phyloP scores from a whole-genome alignment of 1,140 invertebrate species.

The Heliconius eleuchia region DNA sequence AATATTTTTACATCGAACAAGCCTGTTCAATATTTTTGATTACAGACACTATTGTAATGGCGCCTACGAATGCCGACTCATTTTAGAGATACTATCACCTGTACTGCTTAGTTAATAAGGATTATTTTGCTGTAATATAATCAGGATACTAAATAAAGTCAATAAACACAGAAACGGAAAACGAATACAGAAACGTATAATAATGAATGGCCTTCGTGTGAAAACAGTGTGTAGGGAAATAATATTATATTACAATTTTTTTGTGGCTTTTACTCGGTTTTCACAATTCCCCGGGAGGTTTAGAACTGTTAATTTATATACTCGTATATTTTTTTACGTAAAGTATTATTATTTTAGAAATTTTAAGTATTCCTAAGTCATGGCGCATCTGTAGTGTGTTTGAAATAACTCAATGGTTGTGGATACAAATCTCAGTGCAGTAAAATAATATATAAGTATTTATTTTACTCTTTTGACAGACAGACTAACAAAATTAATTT shows the following conservation, averaged over 20 bases:
- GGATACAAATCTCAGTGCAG: too few species aligned
- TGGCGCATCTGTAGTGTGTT: too few species aligned
- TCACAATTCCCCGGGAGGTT: neutral
- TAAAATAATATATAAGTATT: too few species aligned
- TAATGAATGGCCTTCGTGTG: neutral
- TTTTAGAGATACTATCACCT: neutral
- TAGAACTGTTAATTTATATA: neutral
- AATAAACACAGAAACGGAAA: slow-evolving; percentile 10
- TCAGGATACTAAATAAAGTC: neutral
- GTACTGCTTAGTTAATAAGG: neutral
- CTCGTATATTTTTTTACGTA: too few species aligned
- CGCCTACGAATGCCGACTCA: slow-evolving; percentile 3
- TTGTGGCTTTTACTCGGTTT: neutral
- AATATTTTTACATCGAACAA: slow-evolving; percentile 7
- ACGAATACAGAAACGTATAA: slow-evolving; percentile 9
- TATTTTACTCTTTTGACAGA: too few species aligned
- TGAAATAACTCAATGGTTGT: too few species aligned
- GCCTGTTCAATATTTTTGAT: slow-evolving; percentile 12
- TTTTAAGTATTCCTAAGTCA: too few species aligned
- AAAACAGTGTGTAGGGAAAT: neutral
- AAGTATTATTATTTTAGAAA: too few species aligned
- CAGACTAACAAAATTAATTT: too few species aligned
- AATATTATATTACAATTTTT: neutral
- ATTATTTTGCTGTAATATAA: slow-evolving; percentile 1
- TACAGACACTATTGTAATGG: slow-evolving; percentile 23